Base-by-base conservation (phyloP, 2,797 vertebrate species). In the Paedocypris micromegethes region DNA sequence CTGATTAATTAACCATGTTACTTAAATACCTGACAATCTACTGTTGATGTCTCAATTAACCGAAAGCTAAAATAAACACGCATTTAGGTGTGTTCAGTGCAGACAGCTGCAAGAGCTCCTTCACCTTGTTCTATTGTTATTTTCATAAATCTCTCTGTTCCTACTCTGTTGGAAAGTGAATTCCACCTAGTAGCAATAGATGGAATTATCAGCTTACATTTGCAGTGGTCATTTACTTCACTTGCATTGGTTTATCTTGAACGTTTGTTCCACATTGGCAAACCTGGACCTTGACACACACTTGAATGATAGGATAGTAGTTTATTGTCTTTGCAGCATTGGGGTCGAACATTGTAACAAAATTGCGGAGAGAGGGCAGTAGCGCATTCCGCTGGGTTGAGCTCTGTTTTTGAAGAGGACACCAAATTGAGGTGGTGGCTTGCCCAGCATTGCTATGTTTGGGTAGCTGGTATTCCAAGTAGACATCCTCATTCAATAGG, bases 231-330 rank as follows among this genome's bases (percentile, higher is more conserved):
- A 39, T 77, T 66, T 23, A 61, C 47, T 43, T 72, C 64, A 38
- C 44, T 40, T 59, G 75, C 51, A 2, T 43, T 44, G 47, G 59
- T 74, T 44, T 72, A 77, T 66, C 64, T 70, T 6, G 39, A 42
- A 51, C 53, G 59, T 58, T 71, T 74, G 58, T 74, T 73, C 72
- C 64, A 74, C 7, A 68, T 77, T 77, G 6, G 54, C 40, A 59
- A 68, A 74, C 37, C 58, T 39, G 55, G 72, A 72, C 4, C 37
- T 38, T 48, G 64, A 74, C 5, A 74, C 3, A 3, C 23, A 3
- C 53, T 74, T 72, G 56, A 65, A 72, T 6, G 50, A 7, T 47
- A 39, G 5, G 45, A 70, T 61, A 23, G 23, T 23, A 23, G 52
- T 46, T n/a, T 41, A 68, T 45, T 72, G 70, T 57, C 56, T 70